Evolutionary conservation across 2,113 vertebrate genomes (phyloP).

Genomic region (Pandion haliaetus): DNA sequence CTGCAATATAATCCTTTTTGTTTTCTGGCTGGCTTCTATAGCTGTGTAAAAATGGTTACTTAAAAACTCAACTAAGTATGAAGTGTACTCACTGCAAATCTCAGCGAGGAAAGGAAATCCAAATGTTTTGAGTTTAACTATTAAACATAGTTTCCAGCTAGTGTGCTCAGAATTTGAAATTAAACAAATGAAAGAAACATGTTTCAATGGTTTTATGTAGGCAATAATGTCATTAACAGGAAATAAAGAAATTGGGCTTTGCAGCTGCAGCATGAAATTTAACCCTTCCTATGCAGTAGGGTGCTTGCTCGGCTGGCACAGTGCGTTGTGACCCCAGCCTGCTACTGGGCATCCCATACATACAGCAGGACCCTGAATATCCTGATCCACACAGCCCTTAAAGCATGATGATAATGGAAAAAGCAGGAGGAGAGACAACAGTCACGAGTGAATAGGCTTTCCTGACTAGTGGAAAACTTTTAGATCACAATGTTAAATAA

Average conservation of each 20-base stretch:
- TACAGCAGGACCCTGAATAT: fast-evolving
- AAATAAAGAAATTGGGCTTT: conserved; percentile 73
- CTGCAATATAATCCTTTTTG: conserved; percentile 35
- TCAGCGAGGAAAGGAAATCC: conserved; percentile 66
- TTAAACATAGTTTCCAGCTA: conserved; percentile 82
- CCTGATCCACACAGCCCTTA: background rate
- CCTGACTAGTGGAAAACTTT: conserved; percentile 12
- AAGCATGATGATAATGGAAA: background rate
- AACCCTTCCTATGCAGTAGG: conserved; percentile 57
- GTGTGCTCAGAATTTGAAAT: conserved; percentile 80
- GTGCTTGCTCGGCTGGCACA: background rate
- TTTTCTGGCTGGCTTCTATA: conserved; percentile 39
- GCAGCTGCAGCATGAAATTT: conserved; percentile 61
- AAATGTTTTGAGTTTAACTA: conserved; percentile 82
- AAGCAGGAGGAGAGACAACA: background rate
- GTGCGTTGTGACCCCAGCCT: background rate
- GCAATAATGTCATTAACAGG: conserved; percentile 80
- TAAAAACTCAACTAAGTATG: conserved; percentile 51
- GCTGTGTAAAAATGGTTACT: conserved; percentile 59
- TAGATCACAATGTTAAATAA: background rate
- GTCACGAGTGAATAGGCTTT: background rate
- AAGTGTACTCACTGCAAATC: conserved; percentile 47
- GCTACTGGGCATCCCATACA: background rate
- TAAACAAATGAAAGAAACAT: conserved; percentile 85
- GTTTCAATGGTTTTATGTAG: conserved; percentile 78